Conservation (phyloP, 2,797 vertebrate species). For the Pseudochirops corinnae region DNA sequence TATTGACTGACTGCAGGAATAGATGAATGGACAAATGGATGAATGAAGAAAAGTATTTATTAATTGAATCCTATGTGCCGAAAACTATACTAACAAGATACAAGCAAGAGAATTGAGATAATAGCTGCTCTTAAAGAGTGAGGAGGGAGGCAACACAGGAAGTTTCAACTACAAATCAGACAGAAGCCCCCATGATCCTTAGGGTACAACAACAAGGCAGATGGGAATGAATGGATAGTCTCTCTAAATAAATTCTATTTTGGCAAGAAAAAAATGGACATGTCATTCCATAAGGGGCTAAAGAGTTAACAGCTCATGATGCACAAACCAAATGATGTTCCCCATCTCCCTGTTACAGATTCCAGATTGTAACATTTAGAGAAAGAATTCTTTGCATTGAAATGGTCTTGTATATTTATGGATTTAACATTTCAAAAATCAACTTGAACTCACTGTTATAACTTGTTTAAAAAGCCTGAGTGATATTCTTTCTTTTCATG, state of each 20-base stretch:
- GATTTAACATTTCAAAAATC: slow-evolving; percentile 68
- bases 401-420: slow-evolving; percentile 59
- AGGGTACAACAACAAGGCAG: neutral
- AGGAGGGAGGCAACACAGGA: neutral
- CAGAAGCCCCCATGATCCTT: neutral
- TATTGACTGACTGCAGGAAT: neutral
- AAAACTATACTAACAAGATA: neutral
- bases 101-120: neutral
- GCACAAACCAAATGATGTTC: slow-evolving; percentile 53
- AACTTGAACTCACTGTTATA: slow-evolving; percentile 42
- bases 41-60: neutral
- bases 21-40: neutral
- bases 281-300: neutral
- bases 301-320: slow-evolving; percentile 47
- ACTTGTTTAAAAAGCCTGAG: slow-evolving; percentile 15
- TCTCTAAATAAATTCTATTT: slow-evolving; percentile 38
- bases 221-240: slow-evolving; percentile 20
- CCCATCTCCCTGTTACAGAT: slow-evolving; percentile 52
- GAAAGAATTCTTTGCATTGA: slow-evolving; percentile 60
- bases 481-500: neutral
- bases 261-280: slow-evolving; percentile 26
- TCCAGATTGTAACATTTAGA: slow-evolving; percentile 70
- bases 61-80: neutral
- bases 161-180: neutral
- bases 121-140: neutral